Base-by-base conservation (phyloP, 2,113 vertebrate genomes). In the Sander vitreus region DNA sequence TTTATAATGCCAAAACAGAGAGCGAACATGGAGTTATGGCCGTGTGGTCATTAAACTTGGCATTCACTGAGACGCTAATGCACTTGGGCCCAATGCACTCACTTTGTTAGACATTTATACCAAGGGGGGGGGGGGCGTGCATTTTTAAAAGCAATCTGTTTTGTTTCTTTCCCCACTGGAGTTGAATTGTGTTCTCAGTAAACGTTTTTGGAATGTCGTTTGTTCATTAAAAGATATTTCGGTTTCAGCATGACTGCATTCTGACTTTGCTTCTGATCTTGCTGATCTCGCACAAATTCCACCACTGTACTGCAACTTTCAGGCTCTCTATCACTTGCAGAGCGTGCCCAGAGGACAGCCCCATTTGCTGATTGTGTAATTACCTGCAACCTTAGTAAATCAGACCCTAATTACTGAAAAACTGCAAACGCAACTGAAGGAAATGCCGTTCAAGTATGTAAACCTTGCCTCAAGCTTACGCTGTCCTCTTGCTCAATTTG, bases 51-150 rank as follows among this genome's bases (percentile, higher is more conserved):
- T 85, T 85, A 84, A 87, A 79, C 23, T 30, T 73, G 79, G 80
- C 84, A 78, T 85, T 90, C 88, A 76, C 27, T 47, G 53, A 36
- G 82, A 83, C 47, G 73, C 45, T 78, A 16, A 78, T 71, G 77
- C 83, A 78, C 80, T 76, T 66, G 25, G 60, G 75, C 71, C 48
- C 55, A 0, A 6, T 21, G 63, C 57, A 25, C 33, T 39, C 55
- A 36, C 68, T 75, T 53, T 76, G 50, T 33, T 15, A 23, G 67
- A 78, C 73, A 36, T 81, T 87, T 76, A 69, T 55, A 57, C 14
- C 11, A 59, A 83, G 54, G 67, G 67, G 51, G 18, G 25, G 54
- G 67, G 67, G 51, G 18, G 25, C 0, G 0, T 39, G 21, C 68
- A 30, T 69, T 65, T 76, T 73, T 25, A 77, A 23, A 13, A 47